Evolutionary conservation across 2,113 vertebrate species (phyloP), one percentile per base, ranked within the genome.

Genomic region (Antennarius striatus): DNA sequence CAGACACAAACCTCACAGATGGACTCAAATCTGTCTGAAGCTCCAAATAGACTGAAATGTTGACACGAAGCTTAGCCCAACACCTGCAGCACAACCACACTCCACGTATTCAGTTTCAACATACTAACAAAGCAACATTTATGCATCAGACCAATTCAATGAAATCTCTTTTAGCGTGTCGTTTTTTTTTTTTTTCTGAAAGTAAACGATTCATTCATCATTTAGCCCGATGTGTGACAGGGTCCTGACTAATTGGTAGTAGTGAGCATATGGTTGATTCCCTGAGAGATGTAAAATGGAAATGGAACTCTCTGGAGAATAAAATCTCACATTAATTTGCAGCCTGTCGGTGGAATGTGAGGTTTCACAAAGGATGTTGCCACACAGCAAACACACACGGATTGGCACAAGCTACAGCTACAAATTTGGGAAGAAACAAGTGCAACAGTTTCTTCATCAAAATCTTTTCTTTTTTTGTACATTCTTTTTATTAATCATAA

Each of bases 261-360:
- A 78, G 76, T 68, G 43, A 72, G 79, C 87, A 85, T 83, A 79
- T 87, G 88, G 67, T 68, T 29, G 36, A 36, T 53, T 86, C 77
- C 51, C 45, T 48, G 5, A 57, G 52, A 75, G 71, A 81, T 22
- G 54, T 60, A 72, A 79, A 73, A 68, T 55, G 46, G 54, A 46
- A 66, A 61, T 53, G 62, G 54, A 57, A 17, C 28, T 22, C 73
- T 63, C 80, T 15, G 36, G 64, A 72, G 77, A 72, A 48, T 42
- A 1, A 63, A 63, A 59, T 57, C 49, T 72, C 70, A 66, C 16
- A 50, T 43, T 56, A 76, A 60, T 73, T 77, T 80, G 60, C 59
- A 39, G 15, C 28, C 30, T 51, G 51, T 45, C 62, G 56, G 73
- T 67, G 10, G 10, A 61, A 17, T 42, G 62, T 51, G 22, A 22